Percentiles rank a stretch among this genome's conserved stretches.
phyloP scores from a whole-genome alignment of 2,113 vertebrate species.

The Ceratotherium simum region DNA sequence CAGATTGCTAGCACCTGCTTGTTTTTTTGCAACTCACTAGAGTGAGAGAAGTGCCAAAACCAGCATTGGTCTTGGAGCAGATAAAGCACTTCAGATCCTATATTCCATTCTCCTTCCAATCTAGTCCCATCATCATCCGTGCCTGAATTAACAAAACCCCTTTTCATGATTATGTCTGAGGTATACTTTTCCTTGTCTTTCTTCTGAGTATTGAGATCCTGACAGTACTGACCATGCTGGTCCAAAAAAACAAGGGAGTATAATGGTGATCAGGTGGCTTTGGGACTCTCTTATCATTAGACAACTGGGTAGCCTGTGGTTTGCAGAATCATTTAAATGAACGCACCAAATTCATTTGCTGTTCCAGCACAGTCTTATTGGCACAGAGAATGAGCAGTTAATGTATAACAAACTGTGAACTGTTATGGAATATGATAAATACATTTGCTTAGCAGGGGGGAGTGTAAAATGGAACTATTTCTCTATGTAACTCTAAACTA shows the following conservation, averaged over 20 bases:
- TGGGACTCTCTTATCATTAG: constrained; percentile 80
- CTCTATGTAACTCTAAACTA: constrained; percentile 32
- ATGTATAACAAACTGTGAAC: constrained; percentile 74
- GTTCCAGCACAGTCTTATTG: constrained; percentile 80
- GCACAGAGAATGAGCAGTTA: constrained; percentile 64
- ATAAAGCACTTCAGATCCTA: constrained; percentile 82
- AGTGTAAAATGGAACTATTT: neutral
- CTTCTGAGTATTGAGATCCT: constrained; percentile 70
- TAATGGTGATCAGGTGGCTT: constrained; percentile 88
- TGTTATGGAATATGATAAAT: constrained; percentile 62
- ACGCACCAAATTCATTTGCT: constrained; percentile 79
- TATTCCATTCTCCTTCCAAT: constrained; percentile 80
- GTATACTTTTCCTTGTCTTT: constrained; percentile 78
- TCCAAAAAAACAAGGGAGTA: constrained; percentile 73
- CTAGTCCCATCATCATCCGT: constrained; percentile 79
- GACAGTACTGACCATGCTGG: constrained; percentile 74
- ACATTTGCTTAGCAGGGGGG: constrained; percentile 28
- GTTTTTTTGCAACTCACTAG: constrained; percentile 85
- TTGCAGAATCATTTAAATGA: constrained; percentile 80
- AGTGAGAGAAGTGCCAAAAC: constrained; percentile 87
- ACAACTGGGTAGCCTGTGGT: constrained; percentile 79
- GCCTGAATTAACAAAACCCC: constrained; percentile 79
- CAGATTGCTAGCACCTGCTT: constrained; percentile 90
- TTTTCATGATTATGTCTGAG: constrained; percentile 77
- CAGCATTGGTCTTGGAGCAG: constrained; percentile 88